These are phyloP conservation scores for Mechanitis mazaeus DNA, from an alignment of 2,888 invertebrate genomes.

Conservation along the genomic window DNA sequence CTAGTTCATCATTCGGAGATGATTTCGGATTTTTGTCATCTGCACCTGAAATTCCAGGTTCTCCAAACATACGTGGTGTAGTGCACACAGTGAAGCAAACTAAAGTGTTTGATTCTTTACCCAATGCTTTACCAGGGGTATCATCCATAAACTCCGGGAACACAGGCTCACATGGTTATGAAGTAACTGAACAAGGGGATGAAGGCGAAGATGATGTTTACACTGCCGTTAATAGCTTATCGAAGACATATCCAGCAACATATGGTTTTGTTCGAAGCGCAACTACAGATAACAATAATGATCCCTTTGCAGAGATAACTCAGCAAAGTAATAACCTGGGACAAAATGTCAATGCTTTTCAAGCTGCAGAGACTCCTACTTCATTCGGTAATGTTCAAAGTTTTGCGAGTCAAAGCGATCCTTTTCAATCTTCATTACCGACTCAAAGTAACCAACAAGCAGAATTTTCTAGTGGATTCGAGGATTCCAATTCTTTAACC, in stretches of 20 bases:
- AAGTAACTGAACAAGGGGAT: slow-evolving; percentile 64
- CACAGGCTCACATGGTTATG: slow-evolving; percentile 47
- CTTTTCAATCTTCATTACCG: slow-evolving; percentile 40
- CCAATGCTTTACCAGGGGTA: slow-evolving; percentile 45
- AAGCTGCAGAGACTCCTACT: slow-evolving; percentile 43
- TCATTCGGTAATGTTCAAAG: slow-evolving; percentile 42
- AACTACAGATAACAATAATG: slow-evolving; percentile 41
- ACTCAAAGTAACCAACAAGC: slow-evolving; percentile 41
- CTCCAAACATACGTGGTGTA: slow-evolving; percentile 45
- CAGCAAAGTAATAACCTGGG: slow-evolving; percentile 45
- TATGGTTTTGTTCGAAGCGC: slow-evolving; percentile 51
- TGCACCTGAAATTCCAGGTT: slow-evolving; percentile 40
- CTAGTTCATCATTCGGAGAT: slow-evolving; percentile 45
- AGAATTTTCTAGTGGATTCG: slow-evolving; percentile 46
- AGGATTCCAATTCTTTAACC: slow-evolving; percentile 44
- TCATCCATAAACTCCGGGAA: slow-evolving; percentile 22
- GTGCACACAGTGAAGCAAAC: slow-evolving; percentile 65
- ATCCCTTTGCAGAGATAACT: slow-evolving; percentile 46
- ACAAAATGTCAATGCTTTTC: slow-evolving; percentile 46
- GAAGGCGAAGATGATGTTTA: slow-evolving; percentile 59
- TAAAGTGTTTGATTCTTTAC: slow-evolving; percentile 61
- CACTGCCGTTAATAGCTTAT: slow-evolving; percentile 51
- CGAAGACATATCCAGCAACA: slow-evolving; percentile 55
- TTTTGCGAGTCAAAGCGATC: slow-evolving; percentile 45
- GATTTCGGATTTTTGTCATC: slow-evolving; percentile 49